Percentiles rank a stretch among this genome's conserved stretches.
Evolutionary conservation across 2,888 invertebrate species (phyloP).

Genomic region (Diaperis boleti): DNA sequence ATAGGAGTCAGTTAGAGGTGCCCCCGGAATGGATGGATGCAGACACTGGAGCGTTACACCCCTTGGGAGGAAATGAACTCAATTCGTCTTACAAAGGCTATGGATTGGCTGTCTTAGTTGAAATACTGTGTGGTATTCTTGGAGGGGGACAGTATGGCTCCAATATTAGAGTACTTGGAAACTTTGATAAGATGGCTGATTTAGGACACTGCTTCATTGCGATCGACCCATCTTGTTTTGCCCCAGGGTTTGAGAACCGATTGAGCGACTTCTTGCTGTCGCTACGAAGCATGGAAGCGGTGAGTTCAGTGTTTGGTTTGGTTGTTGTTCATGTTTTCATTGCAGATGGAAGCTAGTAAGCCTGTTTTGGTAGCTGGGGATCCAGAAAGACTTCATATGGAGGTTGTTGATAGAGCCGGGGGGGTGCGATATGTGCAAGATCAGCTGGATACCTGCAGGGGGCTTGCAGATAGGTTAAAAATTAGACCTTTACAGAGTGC

Average conservation of each 20-base stretch:
- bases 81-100: slow-evolving; percentile 91
- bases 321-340: background rate
- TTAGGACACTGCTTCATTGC: slow-evolving; percentile 92
- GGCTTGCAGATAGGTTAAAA: slow-evolving; percentile 37
- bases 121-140: slow-evolving; percentile 88
- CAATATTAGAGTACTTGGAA: slow-evolving; percentile 81
- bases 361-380: slow-evolving; percentile 89
- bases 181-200: slow-evolving; percentile 76
- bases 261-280: slow-evolving; percentile 77
- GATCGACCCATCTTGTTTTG: slow-evolving; percentile 85
- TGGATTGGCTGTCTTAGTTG: slow-evolving; percentile 87
- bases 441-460: slow-evolving; percentile 41
- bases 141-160: slow-evolving; percentile 75
- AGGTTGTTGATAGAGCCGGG: slow-evolving; percentile 76
- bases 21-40: slow-evolving; percentile 70
- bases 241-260: slow-evolving; percentile 82
- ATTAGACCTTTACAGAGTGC: slow-evolving; percentile 20
- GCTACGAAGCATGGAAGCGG: slow-evolving; percentile 76
- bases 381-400: slow-evolving; percentile 79
- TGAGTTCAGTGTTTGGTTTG: slow-evolving; percentile 54
- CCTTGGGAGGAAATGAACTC: slow-evolving; percentile 80
- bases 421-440: slow-evolving; percentile 69
- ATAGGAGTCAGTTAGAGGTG: slow-evolving; percentile 80
- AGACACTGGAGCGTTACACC: slow-evolving; percentile 72
- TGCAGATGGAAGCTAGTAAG: slow-evolving; percentile 66